Percentiles rank a stretch among this genome's conserved stretches.
Conservation (phyloP, 2,797 vertebrate species). For the Eidolon dupreanum region DNA sequence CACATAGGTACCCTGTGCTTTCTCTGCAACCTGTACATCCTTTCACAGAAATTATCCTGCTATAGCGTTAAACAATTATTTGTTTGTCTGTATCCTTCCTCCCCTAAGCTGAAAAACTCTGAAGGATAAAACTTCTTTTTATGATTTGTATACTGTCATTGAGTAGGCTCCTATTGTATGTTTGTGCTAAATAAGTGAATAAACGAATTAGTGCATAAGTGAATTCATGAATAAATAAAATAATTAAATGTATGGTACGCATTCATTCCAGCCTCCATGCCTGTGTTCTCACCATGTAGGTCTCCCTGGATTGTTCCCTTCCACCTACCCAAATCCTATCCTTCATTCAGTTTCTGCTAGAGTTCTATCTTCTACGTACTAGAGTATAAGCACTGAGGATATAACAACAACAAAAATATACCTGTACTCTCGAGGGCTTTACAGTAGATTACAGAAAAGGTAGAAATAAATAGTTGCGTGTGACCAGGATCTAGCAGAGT, state of each 20-base stretch:
- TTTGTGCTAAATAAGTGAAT: slow-evolving; percentile 26
- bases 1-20: not conserved
- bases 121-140: slow-evolving; percentile 11
- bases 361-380: not conserved
- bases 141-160: not conserved
- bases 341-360: not conserved
- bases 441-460: not conserved
- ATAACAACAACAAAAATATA: not conserved
- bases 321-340: not conserved
- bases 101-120: not conserved
- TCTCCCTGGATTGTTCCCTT: not conserved
- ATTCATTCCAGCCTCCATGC: not conserved
- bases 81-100: not conserved
- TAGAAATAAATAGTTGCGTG: not conserved
- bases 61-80: not conserved
- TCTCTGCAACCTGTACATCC: not conserved
- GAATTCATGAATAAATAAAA: not conserved
- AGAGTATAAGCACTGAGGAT: not conserved
- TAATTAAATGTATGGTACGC: not conserved
- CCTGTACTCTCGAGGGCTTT: not conserved
- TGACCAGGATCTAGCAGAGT: not conserved
- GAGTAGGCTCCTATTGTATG: not conserved
- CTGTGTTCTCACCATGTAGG: not conserved
- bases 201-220: not conserved
- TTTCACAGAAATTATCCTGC: not conserved